phyloP scores from a whole-genome alignment of 2,113 vertebrate species.

The Calyptomena viridis region DNA sequence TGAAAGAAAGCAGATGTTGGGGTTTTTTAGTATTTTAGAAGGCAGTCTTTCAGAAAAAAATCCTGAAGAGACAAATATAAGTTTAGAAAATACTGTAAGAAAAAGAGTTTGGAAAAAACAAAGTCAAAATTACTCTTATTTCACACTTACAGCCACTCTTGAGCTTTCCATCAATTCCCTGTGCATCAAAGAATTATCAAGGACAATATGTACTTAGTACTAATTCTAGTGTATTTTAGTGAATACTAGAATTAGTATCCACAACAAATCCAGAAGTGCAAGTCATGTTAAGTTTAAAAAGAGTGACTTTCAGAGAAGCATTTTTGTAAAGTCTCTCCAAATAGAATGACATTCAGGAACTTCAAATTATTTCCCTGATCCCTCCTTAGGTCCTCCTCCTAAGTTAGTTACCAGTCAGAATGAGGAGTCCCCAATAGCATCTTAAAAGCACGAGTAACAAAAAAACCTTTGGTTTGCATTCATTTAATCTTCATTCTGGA shows the following conservation, averaged over 20 bases:
- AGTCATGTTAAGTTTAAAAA: background rate
- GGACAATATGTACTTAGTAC: background rate
- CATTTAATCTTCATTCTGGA: background rate
- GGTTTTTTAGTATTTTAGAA: background rate
- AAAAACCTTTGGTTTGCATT: background rate
- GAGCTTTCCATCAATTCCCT: background rate
- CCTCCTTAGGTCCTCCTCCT: background rate
- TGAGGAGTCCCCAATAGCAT: background rate
- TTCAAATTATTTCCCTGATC: background rate
- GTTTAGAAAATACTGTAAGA: background rate
- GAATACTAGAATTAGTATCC: background rate
- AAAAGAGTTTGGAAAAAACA: background rate
- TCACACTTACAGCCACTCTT: background rate
- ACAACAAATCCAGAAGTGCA: background rate
- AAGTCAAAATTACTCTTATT: background rate
- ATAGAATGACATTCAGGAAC: background rate
- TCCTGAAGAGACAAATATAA: background rate
- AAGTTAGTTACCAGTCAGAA: background rate
- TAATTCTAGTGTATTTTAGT: background rate
- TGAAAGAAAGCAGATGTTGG: conserved; percentile 64
- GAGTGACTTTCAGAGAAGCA: background rate
- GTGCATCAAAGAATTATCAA: background rate
- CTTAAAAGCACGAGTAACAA: background rate
- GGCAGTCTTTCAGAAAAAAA: background rate
- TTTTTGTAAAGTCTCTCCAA: background rate